Conservation (phyloP, 2,113 vertebrate genomes). For the Phocoena phocoena region DNA sequence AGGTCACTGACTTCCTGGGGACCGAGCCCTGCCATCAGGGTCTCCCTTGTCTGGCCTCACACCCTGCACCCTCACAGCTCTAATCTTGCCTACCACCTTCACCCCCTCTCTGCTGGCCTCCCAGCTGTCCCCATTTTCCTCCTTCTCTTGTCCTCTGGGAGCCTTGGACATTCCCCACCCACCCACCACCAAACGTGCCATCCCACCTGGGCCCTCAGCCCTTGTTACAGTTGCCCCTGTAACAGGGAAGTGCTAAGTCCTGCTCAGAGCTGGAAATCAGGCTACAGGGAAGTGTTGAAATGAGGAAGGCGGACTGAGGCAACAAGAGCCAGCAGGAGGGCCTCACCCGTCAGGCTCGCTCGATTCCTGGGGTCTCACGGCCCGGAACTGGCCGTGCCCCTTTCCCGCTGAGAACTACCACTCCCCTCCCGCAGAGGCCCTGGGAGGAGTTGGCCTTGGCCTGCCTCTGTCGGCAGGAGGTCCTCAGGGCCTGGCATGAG, state of each 20-base stretch:
- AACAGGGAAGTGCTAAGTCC: slow-evolving; percentile 44
- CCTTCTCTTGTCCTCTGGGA: not conserved
- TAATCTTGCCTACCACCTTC: not conserved
- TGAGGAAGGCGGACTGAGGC: not conserved
- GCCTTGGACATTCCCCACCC: not conserved
- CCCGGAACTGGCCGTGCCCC: not conserved
- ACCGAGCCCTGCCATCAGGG: not conserved
- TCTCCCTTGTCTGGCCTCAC: not conserved
- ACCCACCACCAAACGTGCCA: not conserved
- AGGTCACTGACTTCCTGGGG: not conserved
- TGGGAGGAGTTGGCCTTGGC: not conserved
- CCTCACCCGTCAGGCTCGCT: not conserved
- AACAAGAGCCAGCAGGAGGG: not conserved
- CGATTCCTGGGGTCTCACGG: too few species aligned
- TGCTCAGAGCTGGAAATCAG: not conserved
- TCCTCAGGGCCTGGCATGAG: not conserved
- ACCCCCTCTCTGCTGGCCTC: not conserved
- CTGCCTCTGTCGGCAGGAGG: not conserved
- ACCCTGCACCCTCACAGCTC: too few species aligned
- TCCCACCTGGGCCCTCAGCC: not conserved
- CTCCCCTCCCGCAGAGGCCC: not conserved
- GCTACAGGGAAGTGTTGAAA: not conserved
- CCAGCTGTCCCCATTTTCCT: not conserved
- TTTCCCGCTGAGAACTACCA: not conserved
- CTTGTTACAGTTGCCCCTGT: not conserved